Evolutionary conservation across 1,140 invertebrate species (phyloP).

Genomic region (Lordiphosa collinella): DNA sequence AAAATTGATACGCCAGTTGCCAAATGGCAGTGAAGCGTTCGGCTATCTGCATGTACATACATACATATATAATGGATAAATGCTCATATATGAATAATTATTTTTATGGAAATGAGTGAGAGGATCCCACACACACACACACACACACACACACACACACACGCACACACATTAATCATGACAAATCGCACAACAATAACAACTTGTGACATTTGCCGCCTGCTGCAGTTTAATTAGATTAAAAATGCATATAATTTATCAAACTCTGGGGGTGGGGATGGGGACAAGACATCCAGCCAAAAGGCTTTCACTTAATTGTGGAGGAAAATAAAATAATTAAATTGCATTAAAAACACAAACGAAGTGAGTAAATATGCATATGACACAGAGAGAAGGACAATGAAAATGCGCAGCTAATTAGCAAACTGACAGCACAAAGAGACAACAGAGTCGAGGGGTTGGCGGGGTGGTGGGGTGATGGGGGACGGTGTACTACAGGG

Average conservation of each 20-base stretch:
- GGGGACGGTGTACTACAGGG: too few relatives aligned
- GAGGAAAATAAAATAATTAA: conserved; percentile 61
- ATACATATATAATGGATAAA: conserved; percentile 3
- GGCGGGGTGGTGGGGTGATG: neutral
- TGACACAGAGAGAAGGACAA: conserved; percentile 58
- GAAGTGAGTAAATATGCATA: conserved; percentile 68
- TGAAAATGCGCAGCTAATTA: conserved; percentile 72
- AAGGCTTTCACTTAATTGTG: conserved; percentile 37
- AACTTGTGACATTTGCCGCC: conserved; percentile 39
- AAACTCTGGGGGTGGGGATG: conserved; percentile 13
- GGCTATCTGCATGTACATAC: neutral
- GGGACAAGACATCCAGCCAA: conserved; percentile 41
- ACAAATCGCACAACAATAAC: conserved; percentile 26
- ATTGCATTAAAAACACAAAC: conserved; percentile 55
- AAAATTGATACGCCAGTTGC: conserved; percentile 5
- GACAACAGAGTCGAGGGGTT: neutral
- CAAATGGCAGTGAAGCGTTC: neutral
- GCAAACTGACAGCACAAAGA: conserved; percentile 65
- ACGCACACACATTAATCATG: conserved; percentile 33
- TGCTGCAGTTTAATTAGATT: conserved; percentile 55
- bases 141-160: conserved; percentile 11
- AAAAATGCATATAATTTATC: conserved; percentile 75
- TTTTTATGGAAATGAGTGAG: conserved; percentile 8
- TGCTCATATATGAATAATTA: conserved; percentile 7
- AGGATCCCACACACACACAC: neutral